Evolutionary conservation across 2,113 vertebrate genomes (phyloP).

Genomic region (Glareola pratincola): DNA sequence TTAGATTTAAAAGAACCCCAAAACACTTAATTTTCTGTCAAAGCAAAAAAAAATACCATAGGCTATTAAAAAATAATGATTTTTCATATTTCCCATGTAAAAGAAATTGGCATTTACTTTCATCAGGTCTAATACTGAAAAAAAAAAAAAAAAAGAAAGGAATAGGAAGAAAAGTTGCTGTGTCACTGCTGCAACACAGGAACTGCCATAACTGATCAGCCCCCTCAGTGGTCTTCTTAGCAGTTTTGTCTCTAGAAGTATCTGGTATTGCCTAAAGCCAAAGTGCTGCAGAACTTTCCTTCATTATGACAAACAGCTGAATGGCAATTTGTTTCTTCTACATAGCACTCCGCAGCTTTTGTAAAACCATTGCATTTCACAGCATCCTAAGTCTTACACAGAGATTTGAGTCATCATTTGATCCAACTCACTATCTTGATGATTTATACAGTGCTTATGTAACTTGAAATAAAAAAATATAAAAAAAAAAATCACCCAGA

Average conservation of each 20-base stretch:
- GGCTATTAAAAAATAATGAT: not conserved
- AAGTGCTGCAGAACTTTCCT: not conserved
- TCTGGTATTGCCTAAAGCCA: constrained; percentile 22
- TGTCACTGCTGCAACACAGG: constrained; percentile 46
- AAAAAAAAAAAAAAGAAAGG: not conserved
- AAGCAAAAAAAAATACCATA: not conserved
- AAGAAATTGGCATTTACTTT: not conserved
- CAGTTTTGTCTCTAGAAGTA: constrained; percentile 7
- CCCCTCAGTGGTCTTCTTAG: constrained; percentile 7
- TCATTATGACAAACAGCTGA: not conserved
- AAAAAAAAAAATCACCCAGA: not conserved
- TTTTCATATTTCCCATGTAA: not conserved
- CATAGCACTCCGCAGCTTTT: not conserved
- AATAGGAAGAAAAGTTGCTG: constrained; percentile 37
- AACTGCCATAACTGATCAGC: constrained; percentile 55
- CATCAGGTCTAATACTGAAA: not conserved
- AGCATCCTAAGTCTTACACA: not conserved
- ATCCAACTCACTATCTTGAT: not conserved
- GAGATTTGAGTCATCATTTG: not conserved
- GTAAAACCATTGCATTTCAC: not conserved
- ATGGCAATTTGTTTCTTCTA: not conserved
- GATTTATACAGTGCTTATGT: not conserved
- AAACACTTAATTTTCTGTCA: not conserved
- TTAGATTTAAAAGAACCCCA: not conserved
- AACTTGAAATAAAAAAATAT: not conserved